These are phyloP conservation scores for Notospermus geniculatus DNA, from an alignment of 1,140 invertebrate species.

Conservation along the genomic window DNA sequence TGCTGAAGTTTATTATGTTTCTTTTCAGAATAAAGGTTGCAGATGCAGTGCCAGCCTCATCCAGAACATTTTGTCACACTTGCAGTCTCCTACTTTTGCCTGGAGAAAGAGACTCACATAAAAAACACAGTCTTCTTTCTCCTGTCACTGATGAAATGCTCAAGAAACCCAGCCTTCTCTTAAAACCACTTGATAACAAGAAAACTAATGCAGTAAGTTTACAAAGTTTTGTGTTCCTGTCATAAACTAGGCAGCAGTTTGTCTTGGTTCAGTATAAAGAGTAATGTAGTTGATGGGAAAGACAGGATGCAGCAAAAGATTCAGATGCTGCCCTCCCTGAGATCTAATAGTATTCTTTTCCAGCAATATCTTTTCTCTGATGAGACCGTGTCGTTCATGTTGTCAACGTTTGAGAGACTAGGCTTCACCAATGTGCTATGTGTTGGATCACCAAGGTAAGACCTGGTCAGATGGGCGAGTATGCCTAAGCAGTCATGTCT, in stretches of 20 bases:
- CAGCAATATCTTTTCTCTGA: constrained; percentile 70
- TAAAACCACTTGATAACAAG: constrained; percentile 64
- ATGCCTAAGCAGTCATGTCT: background rate
- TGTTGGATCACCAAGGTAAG: constrained; percentile 68
- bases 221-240: background rate
- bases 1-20: too few species aligned
- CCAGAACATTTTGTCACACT: constrained; percentile 50
- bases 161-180: constrained; percentile 46
- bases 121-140: constrained; percentile 51
- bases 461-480: background rate
- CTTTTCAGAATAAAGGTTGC: constrained; percentile 28
- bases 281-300: background rate
- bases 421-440: constrained; percentile 69
- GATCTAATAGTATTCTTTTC: constrained; percentile 15
- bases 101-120: constrained; percentile 57
- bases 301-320: background rate
- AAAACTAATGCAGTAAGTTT: constrained; percentile 66
- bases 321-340: background rate
- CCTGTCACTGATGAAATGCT: constrained; percentile 59
- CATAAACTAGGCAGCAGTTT: too few species aligned
- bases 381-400: constrained; percentile 60
- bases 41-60: constrained; percentile 18
- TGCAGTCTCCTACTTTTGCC: constrained; percentile 63
- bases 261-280: background rate
- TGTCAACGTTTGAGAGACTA: constrained; percentile 59